Evolutionary conservation across 2,797 vertebrate species (phyloP).

Genomic region (Arctocebus calabarensis): DNA sequence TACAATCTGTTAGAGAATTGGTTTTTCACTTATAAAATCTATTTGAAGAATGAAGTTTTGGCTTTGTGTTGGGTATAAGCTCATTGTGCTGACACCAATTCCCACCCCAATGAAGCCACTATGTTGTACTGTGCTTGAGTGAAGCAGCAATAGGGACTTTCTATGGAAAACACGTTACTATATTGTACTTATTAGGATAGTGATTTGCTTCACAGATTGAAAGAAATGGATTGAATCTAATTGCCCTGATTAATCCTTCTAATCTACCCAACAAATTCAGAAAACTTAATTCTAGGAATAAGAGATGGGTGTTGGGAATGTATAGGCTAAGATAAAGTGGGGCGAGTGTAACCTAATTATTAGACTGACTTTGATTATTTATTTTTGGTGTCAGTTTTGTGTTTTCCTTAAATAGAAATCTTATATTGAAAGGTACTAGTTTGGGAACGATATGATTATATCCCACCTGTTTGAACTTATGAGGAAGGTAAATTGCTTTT

Average conservation of each 20-base stretch:
- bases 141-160: background rate
- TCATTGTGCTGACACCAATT: background rate
- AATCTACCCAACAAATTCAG: background rate
- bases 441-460: background rate
- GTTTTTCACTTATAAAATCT: background rate
- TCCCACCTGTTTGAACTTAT: background rate
- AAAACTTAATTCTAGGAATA: slow-evolving; percentile 1
- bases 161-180: background rate
- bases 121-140: background rate
- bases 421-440: background rate
- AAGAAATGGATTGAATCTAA: background rate
- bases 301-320: background rate
- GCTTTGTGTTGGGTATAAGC: background rate
- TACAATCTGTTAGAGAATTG: background rate
- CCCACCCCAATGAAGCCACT: background rate
- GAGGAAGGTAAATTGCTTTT: background rate
- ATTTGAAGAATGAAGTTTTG: background rate
- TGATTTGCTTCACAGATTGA: background rate
- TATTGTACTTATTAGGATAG: background rate
- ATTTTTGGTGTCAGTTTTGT: background rate
- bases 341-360: background rate
- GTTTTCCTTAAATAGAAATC: slow-evolving; percentile 24
- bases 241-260: background rate
- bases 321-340: background rate
- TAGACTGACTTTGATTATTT: background rate